Percentiles rank a stretch among this genome's conserved stretches.
These are phyloP conservation scores for Meda fulgida DNA, from an alignment of 2,797 vertebrate species.

Conservation along the genomic window DNA sequence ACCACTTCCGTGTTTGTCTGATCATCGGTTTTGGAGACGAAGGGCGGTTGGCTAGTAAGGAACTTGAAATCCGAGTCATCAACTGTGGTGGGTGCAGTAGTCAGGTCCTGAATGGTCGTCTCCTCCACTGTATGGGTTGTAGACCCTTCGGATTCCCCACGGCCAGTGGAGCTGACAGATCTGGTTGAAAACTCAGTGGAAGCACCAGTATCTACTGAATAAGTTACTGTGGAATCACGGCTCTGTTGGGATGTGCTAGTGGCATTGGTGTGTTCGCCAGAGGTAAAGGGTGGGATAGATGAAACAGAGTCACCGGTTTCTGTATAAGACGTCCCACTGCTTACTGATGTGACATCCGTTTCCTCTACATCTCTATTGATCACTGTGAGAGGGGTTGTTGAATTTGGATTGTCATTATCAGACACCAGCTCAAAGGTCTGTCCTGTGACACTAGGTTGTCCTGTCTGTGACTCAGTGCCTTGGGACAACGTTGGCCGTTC, in stretches of 20 bases:
- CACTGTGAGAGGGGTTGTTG: conserved; percentile 64
- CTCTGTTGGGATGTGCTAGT: conserved; percentile 51
- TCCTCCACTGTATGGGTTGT: conserved; percentile 62
- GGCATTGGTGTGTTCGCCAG: conserved; percentile 51
- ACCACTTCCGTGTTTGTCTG: conserved; percentile 54
- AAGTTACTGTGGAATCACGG: conserved; percentile 49
- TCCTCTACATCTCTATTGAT: conserved; percentile 42
- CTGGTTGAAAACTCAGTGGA: conserved; percentile 67
- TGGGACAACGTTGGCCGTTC: conserved; percentile 43
- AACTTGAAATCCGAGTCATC: conserved; percentile 44
- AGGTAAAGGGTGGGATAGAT: conserved; percentile 67
- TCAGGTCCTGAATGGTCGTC: conserved; percentile 55
- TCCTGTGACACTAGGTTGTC: conserved; percentile 61
- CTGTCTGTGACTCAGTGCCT: conserved; percentile 62
- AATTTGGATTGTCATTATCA: conserved; percentile 64
- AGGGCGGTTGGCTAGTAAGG: conserved; percentile 50
- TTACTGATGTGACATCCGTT: conserved; percentile 30
- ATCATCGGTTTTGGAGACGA: conserved; percentile 54
- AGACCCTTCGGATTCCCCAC: conserved; percentile 62
- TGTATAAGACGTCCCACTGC: conserved; percentile 60
- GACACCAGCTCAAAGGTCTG: conserved; percentile 54
- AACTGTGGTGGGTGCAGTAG: conserved; percentile 62
- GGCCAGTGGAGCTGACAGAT: conserved; percentile 56
- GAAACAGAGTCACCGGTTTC: conserved; percentile 57
- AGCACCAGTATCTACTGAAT: conserved; percentile 33